Evolutionary conservation across 2,797 vertebrate species (phyloP).

Genomic region (Gouania willdenowi): DNA sequence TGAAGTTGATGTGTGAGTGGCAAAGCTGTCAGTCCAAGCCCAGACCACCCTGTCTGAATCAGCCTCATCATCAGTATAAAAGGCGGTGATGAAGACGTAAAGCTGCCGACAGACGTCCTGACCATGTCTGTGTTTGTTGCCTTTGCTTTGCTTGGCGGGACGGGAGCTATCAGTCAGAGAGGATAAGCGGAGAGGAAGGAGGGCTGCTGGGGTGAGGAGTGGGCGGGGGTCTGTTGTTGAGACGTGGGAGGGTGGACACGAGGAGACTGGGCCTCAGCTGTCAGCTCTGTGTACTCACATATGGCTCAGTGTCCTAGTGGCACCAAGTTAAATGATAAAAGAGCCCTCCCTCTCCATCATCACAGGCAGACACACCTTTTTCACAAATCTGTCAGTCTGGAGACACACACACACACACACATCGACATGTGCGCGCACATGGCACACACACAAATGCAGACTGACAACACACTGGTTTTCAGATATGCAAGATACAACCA

Average conservation of each 20-base stretch:
- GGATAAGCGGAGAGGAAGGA: conserved; percentile 26
- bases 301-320: conserved; percentile 61
- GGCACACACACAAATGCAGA: conserved; percentile 3
- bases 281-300: conserved; percentile 61
- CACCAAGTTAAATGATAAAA: conserved; percentile 64
- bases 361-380: conserved; percentile 47
- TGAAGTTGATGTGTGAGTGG: conserved; percentile 11
- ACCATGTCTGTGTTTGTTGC: conserved; percentile 48
- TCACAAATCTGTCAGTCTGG: conserved; percentile 15
- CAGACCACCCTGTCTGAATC: conserved; percentile 11
- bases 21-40: conserved; percentile 6
- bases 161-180: conserved; percentile 51
- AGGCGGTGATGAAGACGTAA: conserved; percentile 54
- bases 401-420: not conserved
- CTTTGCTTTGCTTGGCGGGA: conserved; percentile 42
- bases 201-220: conserved; percentile 10
- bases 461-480: not conserved
- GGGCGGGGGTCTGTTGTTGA: conserved; percentile 29
- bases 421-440: too few relatives aligned
- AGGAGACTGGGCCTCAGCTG: conserved; percentile 59
- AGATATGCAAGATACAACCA: conserved; percentile 14
- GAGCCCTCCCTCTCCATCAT: conserved; percentile 39
- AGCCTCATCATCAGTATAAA: conserved; percentile 45
- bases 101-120: conserved; percentile 45
- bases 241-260: conserved; percentile 41